phyloP scores from a whole-genome alignment of 2,797 vertebrate genomes.

The Intellagama lesueurii region DNA sequence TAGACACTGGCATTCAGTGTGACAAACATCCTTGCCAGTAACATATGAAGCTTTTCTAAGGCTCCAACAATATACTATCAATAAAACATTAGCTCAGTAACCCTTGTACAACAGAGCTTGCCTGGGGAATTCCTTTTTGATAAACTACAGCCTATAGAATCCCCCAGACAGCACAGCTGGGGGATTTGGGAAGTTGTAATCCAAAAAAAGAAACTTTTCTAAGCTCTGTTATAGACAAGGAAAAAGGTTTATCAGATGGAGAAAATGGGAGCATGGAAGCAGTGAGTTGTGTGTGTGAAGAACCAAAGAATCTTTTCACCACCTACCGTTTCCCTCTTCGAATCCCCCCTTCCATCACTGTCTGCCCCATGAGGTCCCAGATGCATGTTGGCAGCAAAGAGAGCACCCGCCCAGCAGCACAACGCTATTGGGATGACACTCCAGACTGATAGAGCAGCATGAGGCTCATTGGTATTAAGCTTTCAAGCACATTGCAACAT shows the following conservation, averaged over 20 bases:
- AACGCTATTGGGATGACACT: background rate
- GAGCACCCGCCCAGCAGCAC: background rate
- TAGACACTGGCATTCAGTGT: background rate
- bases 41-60: background rate
- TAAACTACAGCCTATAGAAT: background rate
- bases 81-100: background rate
- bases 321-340: background rate
- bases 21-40: background rate
- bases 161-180: background rate
- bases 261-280: background rate
- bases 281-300: background rate
- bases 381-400: background rate
- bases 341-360: background rate
- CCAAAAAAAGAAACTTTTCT: background rate
- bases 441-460: background rate
- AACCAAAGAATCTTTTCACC: background rate
- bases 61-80: background rate
- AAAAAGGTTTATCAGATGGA: background rate
- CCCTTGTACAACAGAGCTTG: background rate
- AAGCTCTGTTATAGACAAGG: background rate
- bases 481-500: constrained; percentile 47
- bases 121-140: background rate
- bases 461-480: background rate
- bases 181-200: background rate
- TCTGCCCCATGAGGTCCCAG: background rate